Percentiles rank a stretch among this genome's conserved stretches.
These are phyloP conservation scores for Mycetomoellerius zeteki DNA, from an alignment of 1,140 invertebrate genomes.

Conservation along the genomic window DNA sequence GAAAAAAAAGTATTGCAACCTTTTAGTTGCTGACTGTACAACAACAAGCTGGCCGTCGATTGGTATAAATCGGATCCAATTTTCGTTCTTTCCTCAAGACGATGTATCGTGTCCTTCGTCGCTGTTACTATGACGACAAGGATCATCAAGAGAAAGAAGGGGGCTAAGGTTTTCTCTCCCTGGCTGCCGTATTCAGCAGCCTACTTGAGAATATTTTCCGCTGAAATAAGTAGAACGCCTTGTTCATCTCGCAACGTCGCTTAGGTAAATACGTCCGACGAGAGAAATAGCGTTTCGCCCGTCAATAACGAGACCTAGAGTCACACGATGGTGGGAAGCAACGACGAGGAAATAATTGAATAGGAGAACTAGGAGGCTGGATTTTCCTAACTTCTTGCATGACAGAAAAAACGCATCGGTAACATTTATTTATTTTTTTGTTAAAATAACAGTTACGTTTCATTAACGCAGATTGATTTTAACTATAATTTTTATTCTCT, in stretches of 20 bases:
- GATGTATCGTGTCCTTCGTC: slow-evolving; percentile 28
- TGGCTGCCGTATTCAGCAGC: slow-evolving; percentile 23
- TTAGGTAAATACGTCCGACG: slow-evolving; percentile 53
- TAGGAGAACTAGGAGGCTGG: slow-evolving; percentile 47
- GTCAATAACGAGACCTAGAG: slow-evolving; percentile 49
- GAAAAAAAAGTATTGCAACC: too few relatives aligned
- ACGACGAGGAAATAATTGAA: slow-evolving; percentile 54
- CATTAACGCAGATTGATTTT: background rate
- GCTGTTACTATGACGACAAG: slow-evolving; percentile 66
- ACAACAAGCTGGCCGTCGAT: slow-evolving; percentile 42
- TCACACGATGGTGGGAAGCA: slow-evolving; percentile 33
- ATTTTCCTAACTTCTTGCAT: slow-evolving; percentile 23
- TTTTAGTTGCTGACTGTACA: background rate
- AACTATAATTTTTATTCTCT: background rate
- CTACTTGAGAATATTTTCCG: slow-evolving; percentile 57
- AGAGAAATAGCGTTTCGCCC: slow-evolving; percentile 40
- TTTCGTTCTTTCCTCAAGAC: slow-evolving; percentile 46
- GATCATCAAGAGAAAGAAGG: background rate
- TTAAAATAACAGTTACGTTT: slow-evolving; percentile 47
- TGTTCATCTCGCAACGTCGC: slow-evolving; percentile 52
- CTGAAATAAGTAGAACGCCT: slow-evolving; percentile 64
- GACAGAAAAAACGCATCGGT: background rate
- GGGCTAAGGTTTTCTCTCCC: slow-evolving; percentile 2
- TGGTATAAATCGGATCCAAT: slow-evolving; percentile 43
- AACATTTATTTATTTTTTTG: background rate